A percentile compares a stretch with the other conserved stretches of the same genome.
Evolutionary conservation across 2,888 invertebrate genomes (phyloP).

Genomic region (Scelioninae gen. 1): DNA sequence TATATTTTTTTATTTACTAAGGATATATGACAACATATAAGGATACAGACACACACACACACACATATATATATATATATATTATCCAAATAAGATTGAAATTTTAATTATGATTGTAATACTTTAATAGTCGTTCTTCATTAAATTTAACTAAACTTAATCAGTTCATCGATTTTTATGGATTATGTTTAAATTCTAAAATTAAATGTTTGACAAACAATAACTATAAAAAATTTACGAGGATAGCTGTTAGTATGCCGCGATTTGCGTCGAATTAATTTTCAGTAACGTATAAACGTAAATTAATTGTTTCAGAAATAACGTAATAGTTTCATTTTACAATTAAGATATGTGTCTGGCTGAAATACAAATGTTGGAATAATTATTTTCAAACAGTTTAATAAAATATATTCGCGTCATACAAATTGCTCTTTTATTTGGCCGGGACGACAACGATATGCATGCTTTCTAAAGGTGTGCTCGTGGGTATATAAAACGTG

Average conservation of each 20-base stretch:
- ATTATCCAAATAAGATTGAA: no score
- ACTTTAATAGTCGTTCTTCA: no score
- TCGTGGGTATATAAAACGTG: constrained; percentile 7
- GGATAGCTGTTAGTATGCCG: neutral
- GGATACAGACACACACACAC: no score
- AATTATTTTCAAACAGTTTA: constrained; percentile 26
- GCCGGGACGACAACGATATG: neutral
- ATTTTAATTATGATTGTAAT: neutral
- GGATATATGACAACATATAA: no score
- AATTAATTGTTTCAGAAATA: constrained; percentile 6
- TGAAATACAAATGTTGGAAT: constrained; percentile 8
- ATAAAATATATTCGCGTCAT: constrained; percentile 16
- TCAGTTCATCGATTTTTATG: no score
- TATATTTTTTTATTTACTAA: no score
- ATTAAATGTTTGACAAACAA: neutral
- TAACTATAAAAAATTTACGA: neutral
- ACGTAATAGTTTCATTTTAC: constrained; percentile 4
- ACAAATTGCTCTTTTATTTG: constrained; percentile 15
- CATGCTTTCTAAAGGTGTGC: constrained; percentile 20
- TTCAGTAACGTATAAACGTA: neutral
- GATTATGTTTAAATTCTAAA: no score
- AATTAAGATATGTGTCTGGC: neutral
- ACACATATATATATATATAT: no score
- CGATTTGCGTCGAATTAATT: constrained; percentile 12
- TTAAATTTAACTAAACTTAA: no score